These are phyloP conservation scores for Zaprionus ghesquierei DNA, from an alignment of 1,140 invertebrate genomes.

Conservation along the genomic window DNA sequence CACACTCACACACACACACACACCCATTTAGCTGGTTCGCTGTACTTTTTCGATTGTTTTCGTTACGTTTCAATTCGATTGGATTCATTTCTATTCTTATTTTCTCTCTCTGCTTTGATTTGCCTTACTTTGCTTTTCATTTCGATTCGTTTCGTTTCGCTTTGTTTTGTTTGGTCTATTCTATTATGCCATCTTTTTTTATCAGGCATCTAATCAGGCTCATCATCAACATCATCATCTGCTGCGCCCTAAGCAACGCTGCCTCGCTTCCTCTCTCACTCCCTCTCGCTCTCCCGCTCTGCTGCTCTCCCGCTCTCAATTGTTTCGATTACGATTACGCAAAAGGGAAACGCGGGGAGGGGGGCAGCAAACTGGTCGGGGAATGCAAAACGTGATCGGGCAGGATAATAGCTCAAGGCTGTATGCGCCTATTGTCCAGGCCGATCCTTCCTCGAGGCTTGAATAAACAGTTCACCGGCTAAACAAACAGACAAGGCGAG, in stretches of 20 bases:
- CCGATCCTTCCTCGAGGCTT: conserved; percentile 27
- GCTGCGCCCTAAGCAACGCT: conserved; percentile 29
- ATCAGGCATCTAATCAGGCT: conserved; percentile 44
- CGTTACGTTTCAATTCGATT: conserved; percentile 19
- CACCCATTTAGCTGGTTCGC: conserved; percentile 18
- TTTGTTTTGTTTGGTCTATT: conserved; percentile 8
- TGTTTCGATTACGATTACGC: conserved; percentile 67
- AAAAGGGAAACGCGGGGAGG: conserved; percentile 47
- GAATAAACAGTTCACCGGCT: conserved; percentile 69
- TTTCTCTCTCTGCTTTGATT: conserved; percentile 4
- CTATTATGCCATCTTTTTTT: conserved; percentile 43
- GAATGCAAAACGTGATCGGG: conserved; percentile 42
- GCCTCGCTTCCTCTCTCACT: not conserved
- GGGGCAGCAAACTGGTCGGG: conserved; percentile 21
- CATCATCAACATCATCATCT: conserved; percentile 30
- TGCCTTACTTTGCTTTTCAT: conserved; percentile 5
- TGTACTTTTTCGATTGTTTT: conserved; percentile 33
- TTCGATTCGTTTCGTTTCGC: conserved; percentile 7
- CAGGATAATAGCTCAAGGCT: conserved; percentile 78
- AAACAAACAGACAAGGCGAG: conserved; percentile 45
- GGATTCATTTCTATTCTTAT: conserved; percentile 24
- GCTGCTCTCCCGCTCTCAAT: conserved; percentile 39
- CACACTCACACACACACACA: not conserved
- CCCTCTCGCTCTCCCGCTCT: not conserved
- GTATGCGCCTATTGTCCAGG: conserved; percentile 65